Evolutionary conservation across 2,113 vertebrate species (phyloP).

Genomic region (Bucco capensis): DNA sequence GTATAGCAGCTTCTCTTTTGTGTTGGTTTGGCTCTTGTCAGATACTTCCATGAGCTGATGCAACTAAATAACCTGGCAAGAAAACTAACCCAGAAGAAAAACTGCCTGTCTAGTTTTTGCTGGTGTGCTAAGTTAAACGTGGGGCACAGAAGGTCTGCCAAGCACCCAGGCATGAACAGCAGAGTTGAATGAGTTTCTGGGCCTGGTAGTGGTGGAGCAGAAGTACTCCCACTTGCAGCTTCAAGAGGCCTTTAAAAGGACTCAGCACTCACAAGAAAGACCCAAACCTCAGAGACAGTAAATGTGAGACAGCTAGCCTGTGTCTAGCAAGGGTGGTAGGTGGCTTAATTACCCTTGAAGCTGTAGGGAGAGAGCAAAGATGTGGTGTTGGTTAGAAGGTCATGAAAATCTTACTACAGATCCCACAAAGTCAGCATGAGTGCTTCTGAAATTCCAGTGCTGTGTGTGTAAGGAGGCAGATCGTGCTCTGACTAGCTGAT

Average conservation of each 20-base stretch:
- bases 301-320: neutral
- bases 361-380: neutral
- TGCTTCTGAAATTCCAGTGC: neutral
- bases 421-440: neutral
- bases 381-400: neutral
- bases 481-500: neutral
- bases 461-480: neutral
- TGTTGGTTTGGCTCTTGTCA: neutral
- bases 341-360: neutral
- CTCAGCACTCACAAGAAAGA: neutral
- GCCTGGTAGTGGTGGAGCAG: neutral
- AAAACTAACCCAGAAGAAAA: neutral
- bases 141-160: neutral
- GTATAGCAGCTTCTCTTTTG: neutral
- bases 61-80: neutral
- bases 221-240: neutral
- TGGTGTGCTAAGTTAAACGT: neutral
- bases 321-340: neutral
- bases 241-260: neutral
- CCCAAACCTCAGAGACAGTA: neutral
- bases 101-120: neutral
- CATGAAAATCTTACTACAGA: neutral
- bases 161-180: fast-evolving
- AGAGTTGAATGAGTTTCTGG: neutral
- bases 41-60: neutral